Evolutionary conservation across 1,140 invertebrate species (phyloP), one percentile per base, ranked within the genome.

Genomic region (Gerris buenoi): DNA sequence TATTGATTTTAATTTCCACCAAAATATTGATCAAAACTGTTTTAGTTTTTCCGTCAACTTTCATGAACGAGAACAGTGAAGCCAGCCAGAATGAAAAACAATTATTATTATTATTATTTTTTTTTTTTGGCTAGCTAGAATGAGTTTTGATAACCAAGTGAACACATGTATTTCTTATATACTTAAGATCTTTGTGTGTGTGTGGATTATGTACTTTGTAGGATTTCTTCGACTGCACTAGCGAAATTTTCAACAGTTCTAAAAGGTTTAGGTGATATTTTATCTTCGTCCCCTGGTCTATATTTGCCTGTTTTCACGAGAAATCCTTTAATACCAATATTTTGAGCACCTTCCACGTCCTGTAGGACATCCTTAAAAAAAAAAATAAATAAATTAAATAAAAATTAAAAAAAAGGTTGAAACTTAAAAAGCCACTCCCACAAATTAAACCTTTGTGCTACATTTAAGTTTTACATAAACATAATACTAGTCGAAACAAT

Each of bases 291-390:
- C 5, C 84, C 83, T 25, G 76, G 63, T 65, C 84, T 76, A 76
- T 91, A 94, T 78, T 94, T 93, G 10, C 91, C 91, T 3, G 91
- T 93, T 78, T 88, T 82, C 0, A 94, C 90, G 27, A 93, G 77
- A 72, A 89, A 83, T 18, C 86, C 89, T 72, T 78, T 78, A 63
- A 93, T 82, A 23, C 90, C 90, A 59, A 83, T 77, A 27, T 79
- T 76, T 75, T 88, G 84, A 2, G 91, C 89, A 13, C 91, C 91
- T 64, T 77, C 79, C 66, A 93, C 79, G 75, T 94, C 91, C 79
- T 92, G 89, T 68, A 78, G 80, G 0, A 87, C 86, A 81, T 93
- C 91, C 89, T 93, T 46, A 46, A 46, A 46, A 46, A 46, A 46
- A 46, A 46, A 46, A 46, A 46, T 5, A 46, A 46, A 46, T 46